These are phyloP conservation scores for Campoplex nolae DNA, from an alignment of 2,888 invertebrate genomes.

Conservation along the genomic window DNA sequence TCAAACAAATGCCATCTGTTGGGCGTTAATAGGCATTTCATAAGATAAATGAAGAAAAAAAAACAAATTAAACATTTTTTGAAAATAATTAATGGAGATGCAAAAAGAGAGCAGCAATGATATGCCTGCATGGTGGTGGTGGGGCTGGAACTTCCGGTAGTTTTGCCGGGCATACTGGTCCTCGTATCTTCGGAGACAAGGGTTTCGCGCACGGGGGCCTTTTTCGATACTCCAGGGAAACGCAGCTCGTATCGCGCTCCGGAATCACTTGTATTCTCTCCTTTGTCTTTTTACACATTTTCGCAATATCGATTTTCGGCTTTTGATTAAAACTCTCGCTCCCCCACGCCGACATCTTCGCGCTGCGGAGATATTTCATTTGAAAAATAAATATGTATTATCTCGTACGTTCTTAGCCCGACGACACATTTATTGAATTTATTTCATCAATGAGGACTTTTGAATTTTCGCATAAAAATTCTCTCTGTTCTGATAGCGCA, in stretches of 20 bases:
- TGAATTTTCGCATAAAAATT: background rate
- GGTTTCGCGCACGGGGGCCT: constrained; percentile 68
- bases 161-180: constrained; percentile 62
- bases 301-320: constrained; percentile 49
- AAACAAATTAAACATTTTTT: background rate
- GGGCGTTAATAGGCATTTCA: no score
- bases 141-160: constrained; percentile 54
- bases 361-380: constrained; percentile 42
- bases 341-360: background rate
- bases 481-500: no score
- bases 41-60: no score
- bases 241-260: constrained; percentile 53
- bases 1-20: no score
- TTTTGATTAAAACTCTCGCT: constrained; percentile 12
- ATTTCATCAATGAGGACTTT: no score
- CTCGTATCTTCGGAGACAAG: constrained; percentile 36
- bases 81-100: no score
- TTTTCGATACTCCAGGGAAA: constrained; percentile 65
- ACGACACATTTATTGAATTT: constrained; percentile 31
- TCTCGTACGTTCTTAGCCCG: constrained; percentile 34
- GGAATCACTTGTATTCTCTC: constrained; percentile 13
- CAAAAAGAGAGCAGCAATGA: constrained; percentile 15
- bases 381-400: constrained; percentile 15
- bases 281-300: constrained; percentile 33
- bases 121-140: constrained; percentile 69